phyloP scores from a whole-genome alignment of 2,888 invertebrate species.

The Lasioglossum leucozonium region DNA sequence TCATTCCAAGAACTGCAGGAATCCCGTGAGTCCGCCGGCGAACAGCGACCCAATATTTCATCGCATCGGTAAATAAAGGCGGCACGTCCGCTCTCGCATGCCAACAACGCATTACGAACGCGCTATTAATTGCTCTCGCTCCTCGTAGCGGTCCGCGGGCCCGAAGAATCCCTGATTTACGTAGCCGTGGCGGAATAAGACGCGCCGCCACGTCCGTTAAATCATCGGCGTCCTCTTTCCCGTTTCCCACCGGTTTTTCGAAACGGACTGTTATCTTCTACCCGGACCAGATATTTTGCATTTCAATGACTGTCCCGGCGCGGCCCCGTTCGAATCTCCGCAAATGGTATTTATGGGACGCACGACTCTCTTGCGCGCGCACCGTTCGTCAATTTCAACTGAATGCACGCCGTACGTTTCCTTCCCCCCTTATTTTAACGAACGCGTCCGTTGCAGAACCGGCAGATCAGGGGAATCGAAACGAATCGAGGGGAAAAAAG shows the following conservation, averaged over 20 bases:
- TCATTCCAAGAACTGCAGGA: constrained; percentile 63
- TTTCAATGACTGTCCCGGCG: constrained; percentile 45
- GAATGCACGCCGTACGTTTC: neutral
- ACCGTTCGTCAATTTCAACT: neutral
- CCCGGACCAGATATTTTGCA: constrained; percentile 45
- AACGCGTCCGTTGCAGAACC: neutral
- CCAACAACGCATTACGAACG: constrained; percentile 79
- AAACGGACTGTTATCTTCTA: constrained; percentile 31
- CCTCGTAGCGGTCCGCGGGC: constrained; percentile 68
- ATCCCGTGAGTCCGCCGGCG: constrained; percentile 39
- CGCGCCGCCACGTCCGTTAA: constrained; percentile 54
- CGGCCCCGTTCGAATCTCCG: constrained; percentile 6
- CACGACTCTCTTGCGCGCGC: neutral
- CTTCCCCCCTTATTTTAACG: neutral
- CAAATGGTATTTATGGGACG: neutral
- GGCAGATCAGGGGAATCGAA: too few species aligned
- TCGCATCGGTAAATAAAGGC: constrained; percentile 73
- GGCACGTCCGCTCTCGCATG: constrained; percentile 75
- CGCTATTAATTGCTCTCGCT: constrained; percentile 80
- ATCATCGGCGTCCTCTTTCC: constrained; percentile 44
- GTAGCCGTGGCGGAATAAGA: constrained; percentile 42
- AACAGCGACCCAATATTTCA: constrained; percentile 66
- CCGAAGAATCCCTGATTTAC: constrained; percentile 68
- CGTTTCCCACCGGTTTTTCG: constrained; percentile 33
- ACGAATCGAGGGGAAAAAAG: too few species aligned